Evolutionary conservation across 2,888 invertebrate genomes (phyloP).

Genomic region (Scaptomyza cyrtandrae): DNA sequence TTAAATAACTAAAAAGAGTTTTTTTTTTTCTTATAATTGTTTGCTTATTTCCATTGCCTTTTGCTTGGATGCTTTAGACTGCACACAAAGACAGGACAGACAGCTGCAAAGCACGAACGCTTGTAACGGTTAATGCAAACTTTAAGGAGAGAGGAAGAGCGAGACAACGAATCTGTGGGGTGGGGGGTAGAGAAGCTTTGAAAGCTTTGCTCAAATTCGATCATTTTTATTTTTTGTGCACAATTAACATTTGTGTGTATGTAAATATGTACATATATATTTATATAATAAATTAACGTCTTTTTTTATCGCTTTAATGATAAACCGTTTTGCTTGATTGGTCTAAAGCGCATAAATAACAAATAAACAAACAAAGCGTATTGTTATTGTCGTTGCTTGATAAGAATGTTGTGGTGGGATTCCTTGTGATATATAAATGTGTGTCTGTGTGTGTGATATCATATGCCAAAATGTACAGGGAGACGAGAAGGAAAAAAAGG

Average conservation of each 20-base stretch:
- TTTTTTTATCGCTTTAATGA: conserved; percentile 75
- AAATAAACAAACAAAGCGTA: conserved; percentile 70
- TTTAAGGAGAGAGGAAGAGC: conserved; percentile 3
- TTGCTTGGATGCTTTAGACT: conserved; percentile 49
- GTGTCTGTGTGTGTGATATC: conserved; percentile 34
- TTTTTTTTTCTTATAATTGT: conserved; percentile 70
- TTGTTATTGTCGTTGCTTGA: conserved; percentile 37
- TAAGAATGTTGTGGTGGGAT: conserved; percentile 25
- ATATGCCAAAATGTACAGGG: conserved; percentile 50
- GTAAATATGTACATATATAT: conserved; percentile 25
- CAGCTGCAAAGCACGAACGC: conserved; percentile 25
- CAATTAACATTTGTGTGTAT: conserved; percentile 51
- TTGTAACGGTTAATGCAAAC: conserved; percentile 58
- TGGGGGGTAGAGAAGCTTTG: conserved; percentile 13
- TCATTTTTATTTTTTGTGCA: conserved; percentile 27
- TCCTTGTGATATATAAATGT: conserved; percentile 49
- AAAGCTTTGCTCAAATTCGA: conserved; percentile 57
- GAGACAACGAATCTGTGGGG: background rate
- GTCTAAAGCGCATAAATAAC: conserved; percentile 75
- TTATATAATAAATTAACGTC: conserved; percentile 73
- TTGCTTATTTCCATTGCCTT: conserved; percentile 63
- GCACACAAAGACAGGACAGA: conserved; percentile 19
- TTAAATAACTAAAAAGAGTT: conserved; percentile 76
- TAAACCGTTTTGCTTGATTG: conserved; percentile 80
- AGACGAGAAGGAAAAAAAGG: background rate